phyloP scores from a whole-genome alignment of 2,113 vertebrate genomes.

The Menura novaehollandiae region DNA sequence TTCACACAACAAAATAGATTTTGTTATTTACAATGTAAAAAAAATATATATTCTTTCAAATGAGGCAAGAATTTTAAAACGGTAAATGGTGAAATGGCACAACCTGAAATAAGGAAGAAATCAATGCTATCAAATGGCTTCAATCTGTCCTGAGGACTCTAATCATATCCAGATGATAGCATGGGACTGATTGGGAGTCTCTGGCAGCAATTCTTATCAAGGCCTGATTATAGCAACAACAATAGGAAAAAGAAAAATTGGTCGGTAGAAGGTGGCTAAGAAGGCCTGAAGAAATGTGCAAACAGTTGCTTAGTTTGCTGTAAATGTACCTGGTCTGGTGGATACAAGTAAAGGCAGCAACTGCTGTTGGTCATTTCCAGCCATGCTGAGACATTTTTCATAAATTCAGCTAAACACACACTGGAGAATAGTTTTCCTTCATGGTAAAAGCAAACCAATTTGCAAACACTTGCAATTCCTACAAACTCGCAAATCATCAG shows the following conservation, averaged over 20 bases:
- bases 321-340: background rate
- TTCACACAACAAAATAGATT: slow-evolving; percentile 54
- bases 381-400: background rate
- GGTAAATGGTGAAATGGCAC: slow-evolving; percentile 63
- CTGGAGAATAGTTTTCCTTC: background rate
- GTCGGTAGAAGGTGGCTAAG: background rate
- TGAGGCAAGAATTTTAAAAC: slow-evolving; percentile 63
- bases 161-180: slow-evolving; percentile 84
- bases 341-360: background rate
- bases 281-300: background rate
- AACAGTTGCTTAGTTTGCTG: background rate
- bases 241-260: slow-evolving; percentile 32
- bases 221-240: slow-evolving; percentile 15
- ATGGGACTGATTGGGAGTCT: slow-evolving; percentile 55
- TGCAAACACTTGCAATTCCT: background rate
- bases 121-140: slow-evolving; percentile 85
- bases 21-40: slow-evolving; percentile 59
- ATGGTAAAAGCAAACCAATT: slow-evolving; percentile 2
- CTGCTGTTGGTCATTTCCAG: slow-evolving; percentile 1
- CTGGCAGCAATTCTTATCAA: slow-evolving; percentile 45
- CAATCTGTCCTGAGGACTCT: slow-evolving; percentile 75
- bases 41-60: slow-evolving; percentile 9
- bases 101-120: slow-evolving; percentile 84
- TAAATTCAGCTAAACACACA: background rate
- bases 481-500: background rate